Evolutionary conservation across 2,888 invertebrate species (phyloP).

Genomic region (Ptilodon capucinus): DNA sequence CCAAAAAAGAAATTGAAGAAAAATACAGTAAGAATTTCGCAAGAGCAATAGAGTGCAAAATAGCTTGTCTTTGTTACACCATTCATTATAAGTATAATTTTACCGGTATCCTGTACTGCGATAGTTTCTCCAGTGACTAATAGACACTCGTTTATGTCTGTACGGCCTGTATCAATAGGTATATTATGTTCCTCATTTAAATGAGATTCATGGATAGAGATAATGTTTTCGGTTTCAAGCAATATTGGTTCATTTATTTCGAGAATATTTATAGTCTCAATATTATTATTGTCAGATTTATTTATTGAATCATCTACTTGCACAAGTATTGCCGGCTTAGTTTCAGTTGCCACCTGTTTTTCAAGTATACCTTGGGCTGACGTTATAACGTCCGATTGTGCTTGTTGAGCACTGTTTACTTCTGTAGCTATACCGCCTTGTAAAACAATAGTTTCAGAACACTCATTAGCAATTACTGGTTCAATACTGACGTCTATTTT

Average conservation of each 20-base stretch:
- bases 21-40: not conserved
- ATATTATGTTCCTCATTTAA: not conserved
- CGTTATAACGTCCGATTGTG: not conserved
- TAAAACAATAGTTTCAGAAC: not conserved
- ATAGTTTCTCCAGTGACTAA: not conserved
- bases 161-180: not conserved
- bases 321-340: not conserved
- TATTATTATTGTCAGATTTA: not conserved
- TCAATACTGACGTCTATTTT: not conserved
- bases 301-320: not conserved
- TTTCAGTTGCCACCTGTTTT: not conserved
- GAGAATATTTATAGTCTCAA: too few relatives aligned
- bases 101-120: not conserved
- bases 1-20: not conserved
- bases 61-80: not conserved
- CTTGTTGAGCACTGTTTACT: not conserved
- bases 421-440: not conserved
- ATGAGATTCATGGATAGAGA: not conserved
- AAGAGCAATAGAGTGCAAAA: not conserved
- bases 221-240: not conserved
- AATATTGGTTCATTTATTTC: not conserved
- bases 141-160: not conserved
- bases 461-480: not conserved
- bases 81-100: not conserved
- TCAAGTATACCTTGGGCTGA: not conserved